Conservation (phyloP, 2,797 vertebrate genomes). For the Emydoidea blandingii region DNA sequence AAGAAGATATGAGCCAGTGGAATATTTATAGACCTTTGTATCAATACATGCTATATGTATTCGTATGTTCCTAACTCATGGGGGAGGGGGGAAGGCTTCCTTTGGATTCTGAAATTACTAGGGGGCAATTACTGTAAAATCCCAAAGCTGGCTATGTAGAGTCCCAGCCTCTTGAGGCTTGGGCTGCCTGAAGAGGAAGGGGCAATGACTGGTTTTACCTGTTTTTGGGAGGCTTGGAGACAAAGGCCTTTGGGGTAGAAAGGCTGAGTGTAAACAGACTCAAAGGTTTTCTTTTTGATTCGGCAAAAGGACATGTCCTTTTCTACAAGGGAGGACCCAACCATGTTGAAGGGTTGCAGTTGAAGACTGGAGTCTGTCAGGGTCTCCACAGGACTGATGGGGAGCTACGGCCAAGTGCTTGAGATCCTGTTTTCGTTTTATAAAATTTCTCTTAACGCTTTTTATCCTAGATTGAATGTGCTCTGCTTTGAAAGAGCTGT, state of each 20-base stretch:
- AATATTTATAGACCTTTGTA: not conserved
- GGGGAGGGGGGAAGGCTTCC: not conserved
- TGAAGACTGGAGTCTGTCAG: not conserved
- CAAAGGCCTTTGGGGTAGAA: not conserved
- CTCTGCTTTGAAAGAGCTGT: not conserved
- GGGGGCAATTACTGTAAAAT: not conserved
- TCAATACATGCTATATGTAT: not conserved
- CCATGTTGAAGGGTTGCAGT: not conserved
- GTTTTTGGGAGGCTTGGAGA: not conserved
- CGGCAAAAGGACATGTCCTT: not conserved
- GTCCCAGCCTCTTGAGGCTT: not conserved
- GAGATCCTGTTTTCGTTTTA: not conserved
- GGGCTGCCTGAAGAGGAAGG: not conserved
- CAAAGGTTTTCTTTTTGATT: not conserved
- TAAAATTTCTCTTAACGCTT: too few species aligned
- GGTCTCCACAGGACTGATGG: not conserved
- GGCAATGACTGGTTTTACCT: not conserved
- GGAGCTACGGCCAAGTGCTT: not conserved
- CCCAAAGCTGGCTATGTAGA: not conserved
- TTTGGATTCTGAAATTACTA: not conserved
- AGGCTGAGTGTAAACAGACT: not conserved
- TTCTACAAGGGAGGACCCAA: not conserved
- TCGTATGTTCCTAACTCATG: not conserved
- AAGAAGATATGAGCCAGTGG: not conserved
- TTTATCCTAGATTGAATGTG: not conserved